Evolutionary conservation across 1,140 invertebrate genomes (phyloP), one percentile per base, ranked within the genome.

Genomic region (Rhyzopertha dominica): DNA sequence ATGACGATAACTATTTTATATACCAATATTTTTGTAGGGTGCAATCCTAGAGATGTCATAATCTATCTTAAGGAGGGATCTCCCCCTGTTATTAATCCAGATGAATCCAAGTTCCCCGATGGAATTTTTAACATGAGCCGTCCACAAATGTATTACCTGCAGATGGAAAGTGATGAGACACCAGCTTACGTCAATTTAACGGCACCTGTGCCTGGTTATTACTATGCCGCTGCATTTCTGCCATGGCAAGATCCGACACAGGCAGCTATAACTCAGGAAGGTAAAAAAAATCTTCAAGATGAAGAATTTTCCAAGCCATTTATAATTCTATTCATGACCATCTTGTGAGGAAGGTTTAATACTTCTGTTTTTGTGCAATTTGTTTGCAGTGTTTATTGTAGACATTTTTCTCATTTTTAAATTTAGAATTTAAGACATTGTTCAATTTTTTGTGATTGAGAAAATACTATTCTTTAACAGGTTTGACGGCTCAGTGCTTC

Each of bases 201-300:
- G 10, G 76, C 76, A 30, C 87, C 87, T 0, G 66, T 77, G 7
- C 75, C 85, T 0, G 87, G 87, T 2, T 79, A 80, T 54, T 91
- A 87, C 84, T 90, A 82, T 69, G 82, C 79, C 1, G 75, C 85
- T 20, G 82, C 81, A 4, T 89, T 87, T 67, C 69, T 86, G 43
- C 77, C 81, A 19, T 85, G 82, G 78, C 71, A 74, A 16, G 79
- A 85, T 73, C 84, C 83, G 5, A 74, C 78, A 53, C 73, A 72
- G 18, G 76, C 79, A 45, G 77, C 77, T 51, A 84, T 86, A 50
- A 77, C 77, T 49, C 84, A 85, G 52, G 75, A 84, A 77, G 84
- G 84, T 84, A 63, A 54, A 52, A 59, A 38, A 39, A 29, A 17
- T 35, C 24, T 43, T 30, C 17, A 40, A 45, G 22, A n/a, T 2